phyloP scores from a whole-genome alignment of 2,888 invertebrate species.

The Eristalis tenax region DNA sequence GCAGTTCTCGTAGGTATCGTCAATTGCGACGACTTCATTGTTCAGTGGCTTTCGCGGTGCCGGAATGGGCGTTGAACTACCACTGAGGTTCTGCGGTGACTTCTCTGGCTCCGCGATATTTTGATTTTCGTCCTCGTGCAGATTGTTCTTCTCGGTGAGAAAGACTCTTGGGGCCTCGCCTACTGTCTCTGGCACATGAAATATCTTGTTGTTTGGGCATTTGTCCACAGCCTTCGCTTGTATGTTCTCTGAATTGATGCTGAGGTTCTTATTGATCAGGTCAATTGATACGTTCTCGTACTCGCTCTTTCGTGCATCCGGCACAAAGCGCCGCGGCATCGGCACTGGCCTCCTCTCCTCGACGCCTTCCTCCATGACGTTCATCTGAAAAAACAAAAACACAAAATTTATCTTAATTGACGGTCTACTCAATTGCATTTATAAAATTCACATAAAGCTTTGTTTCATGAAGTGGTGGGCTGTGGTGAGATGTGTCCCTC shows the following conservation, averaged over 20 bases:
- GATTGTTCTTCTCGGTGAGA: conserved; percentile 75
- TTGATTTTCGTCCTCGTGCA: conserved; percentile 79
- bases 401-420: conserved; percentile 6
- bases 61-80: conserved; percentile 76
- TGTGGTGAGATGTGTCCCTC: neutral
- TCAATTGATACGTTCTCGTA: conserved; percentile 80
- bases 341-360: conserved; percentile 77
- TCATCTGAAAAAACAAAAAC: conserved; percentile 60
- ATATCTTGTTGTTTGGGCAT: conserved; percentile 76
- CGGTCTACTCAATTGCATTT: conserved; percentile 8
- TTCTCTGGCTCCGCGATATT: conserved; percentile 73
- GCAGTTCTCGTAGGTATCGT: conserved; percentile 51
- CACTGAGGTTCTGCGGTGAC: neutral
- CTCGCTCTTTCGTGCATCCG: conserved; percentile 76
- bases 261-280: conserved; percentile 76
- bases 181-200: conserved; percentile 71
- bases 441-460: neutral
- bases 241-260: conserved; percentile 77
- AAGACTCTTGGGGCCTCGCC: conserved; percentile 70
- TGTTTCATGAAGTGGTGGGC: neutral
- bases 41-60: conserved; percentile 77
- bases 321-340: conserved; percentile 78
- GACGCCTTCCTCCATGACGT: conserved; percentile 73
- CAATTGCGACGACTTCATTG: conserved; percentile 65
- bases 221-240: conserved; percentile 77